Conservation (phyloP, 2,113 vertebrate genomes). For the Cryptoleucopteryx plumbea region DNA sequence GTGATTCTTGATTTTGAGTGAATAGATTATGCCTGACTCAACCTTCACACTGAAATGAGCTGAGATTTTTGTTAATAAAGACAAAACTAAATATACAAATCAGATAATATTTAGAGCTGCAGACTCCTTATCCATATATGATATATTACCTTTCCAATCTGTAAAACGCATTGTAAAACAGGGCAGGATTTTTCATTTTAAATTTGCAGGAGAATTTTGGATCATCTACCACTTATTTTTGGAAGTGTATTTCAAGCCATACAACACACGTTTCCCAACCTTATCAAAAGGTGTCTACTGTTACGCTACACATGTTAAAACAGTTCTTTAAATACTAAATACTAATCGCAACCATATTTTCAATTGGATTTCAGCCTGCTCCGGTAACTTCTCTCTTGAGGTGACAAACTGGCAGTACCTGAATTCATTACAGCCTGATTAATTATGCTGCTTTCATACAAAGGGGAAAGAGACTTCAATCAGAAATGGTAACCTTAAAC, state of each 20-base stretch:
- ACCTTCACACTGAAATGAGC: not conserved
- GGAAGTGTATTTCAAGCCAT: not conserved
- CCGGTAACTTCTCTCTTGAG: slow-evolving; percentile 38
- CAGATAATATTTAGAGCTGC: not conserved
- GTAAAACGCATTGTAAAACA: not conserved
- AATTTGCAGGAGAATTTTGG: not conserved
- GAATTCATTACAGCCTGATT: slow-evolving; percentile 71
- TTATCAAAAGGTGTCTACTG: not conserved
- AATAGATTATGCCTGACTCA: not conserved
- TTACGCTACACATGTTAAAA: not conserved
- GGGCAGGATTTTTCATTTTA: not conserved
- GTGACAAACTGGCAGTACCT: slow-evolving; percentile 52
- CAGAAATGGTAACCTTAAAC: not conserved
- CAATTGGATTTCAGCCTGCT: slow-evolving; percentile 37
- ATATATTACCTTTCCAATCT: not conserved
- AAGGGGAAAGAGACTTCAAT: slow-evolving; percentile 48
- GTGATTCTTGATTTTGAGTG: not conserved
- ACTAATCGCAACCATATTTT: not conserved
- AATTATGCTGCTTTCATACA: slow-evolving; percentile 62
- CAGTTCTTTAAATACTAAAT: slow-evolving; percentile 9
- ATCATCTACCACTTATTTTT: not conserved
- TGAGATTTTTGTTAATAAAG: not conserved
- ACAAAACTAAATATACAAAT: not conserved
- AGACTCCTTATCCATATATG: not conserved
- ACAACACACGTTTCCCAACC: not conserved